Evolutionary conservation across 2,888 invertebrate species (phyloP), one percentile per base, ranked within the genome.

Genomic region (Opisthograptis luteolata): DNA sequence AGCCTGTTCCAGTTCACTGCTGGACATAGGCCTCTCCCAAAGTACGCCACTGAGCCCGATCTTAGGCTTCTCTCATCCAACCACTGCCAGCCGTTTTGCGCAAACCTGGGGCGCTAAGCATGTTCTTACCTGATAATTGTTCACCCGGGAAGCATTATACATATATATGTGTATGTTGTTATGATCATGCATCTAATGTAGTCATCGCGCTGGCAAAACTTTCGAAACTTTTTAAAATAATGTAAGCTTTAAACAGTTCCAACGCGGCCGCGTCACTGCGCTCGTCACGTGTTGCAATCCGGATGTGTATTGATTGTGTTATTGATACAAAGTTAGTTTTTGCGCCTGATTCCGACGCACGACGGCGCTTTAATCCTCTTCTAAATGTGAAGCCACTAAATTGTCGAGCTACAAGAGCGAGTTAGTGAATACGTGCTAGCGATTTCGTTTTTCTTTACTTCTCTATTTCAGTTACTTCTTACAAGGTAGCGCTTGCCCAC

Each of bases 271-370:
- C 28, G 40, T 48, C 14, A 9, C 20, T 10, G 35, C 14, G 3
- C 12, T 31, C 4, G 22, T 14, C 12, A 13, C 19, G 28, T 58
- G 54, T 47, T 50, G 57, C 36, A 57, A 62, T 58, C 57, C 64
- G 58, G 58, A 60, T 58, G 60, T 58, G 51, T 54, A 54, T 51
- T 44, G 54, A 54, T 57, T 40, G 49, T 51, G 51, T 55, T 57
- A 57, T 51, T 40, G 57, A 50, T 43, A 42, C 43, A 37, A 40
- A 46, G 55, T 54, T 45, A 68, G 76, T 78, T 60, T 64, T 71
- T 66, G 44, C 55, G 41, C 17, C 28, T 36, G 46, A 46, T 50
- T 55, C 45, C 47, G 49, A 46, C 40, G 30, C 42, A 39, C 24
- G 17, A 36, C 44, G 39, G 31, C n/a, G 40, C 22, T 53, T 53